Evolutionary conservation across 2,113 vertebrate genomes (phyloP).

Genomic region (Engraulis encrasicolus): DNA sequence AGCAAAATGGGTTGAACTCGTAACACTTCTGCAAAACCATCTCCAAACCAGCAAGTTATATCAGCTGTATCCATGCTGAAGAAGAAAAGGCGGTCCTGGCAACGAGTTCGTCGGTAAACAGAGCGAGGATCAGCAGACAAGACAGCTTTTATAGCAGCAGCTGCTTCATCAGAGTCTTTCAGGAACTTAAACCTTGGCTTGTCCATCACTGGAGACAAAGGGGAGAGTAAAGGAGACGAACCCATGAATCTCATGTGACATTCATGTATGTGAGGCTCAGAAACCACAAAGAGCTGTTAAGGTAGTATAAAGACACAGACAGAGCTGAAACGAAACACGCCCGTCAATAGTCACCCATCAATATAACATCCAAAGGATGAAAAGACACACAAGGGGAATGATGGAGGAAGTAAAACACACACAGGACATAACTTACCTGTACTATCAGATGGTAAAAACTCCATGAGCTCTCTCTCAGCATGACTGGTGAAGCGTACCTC

Average conservation of each 20-base stretch:
- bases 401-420: no score
- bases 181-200: conserved; percentile 78
- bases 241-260: not conserved
- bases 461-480: conserved; percentile 75
- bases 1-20: conserved; percentile 66
- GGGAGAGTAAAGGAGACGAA: not conserved
- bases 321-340: not conserved
- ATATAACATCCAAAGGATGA: not conserved
- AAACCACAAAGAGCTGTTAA: not conserved
- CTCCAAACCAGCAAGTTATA: conserved; percentile 88
- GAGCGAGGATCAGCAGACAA: conserved; percentile 87
- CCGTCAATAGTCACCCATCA: not conserved
- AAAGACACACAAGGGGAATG: not conserved
- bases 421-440: no score
- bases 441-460: conserved; percentile 67
- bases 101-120: conserved; percentile 79
- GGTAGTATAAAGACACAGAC: not conserved
- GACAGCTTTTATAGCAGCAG: conserved; percentile 74
- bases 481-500: conserved; percentile 82
- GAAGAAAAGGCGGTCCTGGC: conserved; percentile 49
- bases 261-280: not conserved
- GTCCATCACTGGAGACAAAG: conserved; percentile 32
- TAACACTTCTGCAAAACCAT: conserved; percentile 85
- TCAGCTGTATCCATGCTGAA: conserved; percentile 79
- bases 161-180: conserved; percentile 76